A percentile compares a stretch with the other conserved stretches of the same genome.
Conservation (phyloP, 2,797 vertebrate genomes). For the Eremophila alpestris region DNA sequence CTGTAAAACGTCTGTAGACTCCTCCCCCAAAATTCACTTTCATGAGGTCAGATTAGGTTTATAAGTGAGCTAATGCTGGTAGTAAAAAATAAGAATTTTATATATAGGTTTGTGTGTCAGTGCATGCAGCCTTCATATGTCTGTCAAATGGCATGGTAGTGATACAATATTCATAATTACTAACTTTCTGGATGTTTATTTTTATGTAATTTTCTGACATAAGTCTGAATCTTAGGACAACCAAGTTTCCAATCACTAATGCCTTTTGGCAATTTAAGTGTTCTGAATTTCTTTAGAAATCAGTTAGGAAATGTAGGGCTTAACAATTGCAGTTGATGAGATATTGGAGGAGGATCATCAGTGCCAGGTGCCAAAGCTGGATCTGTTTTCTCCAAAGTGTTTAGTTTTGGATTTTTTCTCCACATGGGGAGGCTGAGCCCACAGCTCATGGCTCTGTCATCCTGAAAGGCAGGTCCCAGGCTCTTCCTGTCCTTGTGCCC, state of each 20-base stretch:
- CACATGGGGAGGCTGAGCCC: constrained; percentile 30
- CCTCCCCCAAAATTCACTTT: background rate
- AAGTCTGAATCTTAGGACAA: background rate
- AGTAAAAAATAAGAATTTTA: background rate
- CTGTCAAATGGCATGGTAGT: background rate
- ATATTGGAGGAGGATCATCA: background rate
- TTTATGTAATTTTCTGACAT: background rate
- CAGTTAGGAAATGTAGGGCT: background rate
- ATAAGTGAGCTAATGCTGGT: background rate
- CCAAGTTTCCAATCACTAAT: background rate
- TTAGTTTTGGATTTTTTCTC: background rate
- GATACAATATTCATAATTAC: background rate
- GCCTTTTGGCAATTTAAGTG: background rate
- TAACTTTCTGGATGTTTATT: background rate
- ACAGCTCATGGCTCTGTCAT: background rate
- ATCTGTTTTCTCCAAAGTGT: background rate
- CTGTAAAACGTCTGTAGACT: background rate
- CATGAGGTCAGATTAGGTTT: background rate
- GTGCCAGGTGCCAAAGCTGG: background rate
- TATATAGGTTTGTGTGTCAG: background rate
- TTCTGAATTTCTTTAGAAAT: background rate
- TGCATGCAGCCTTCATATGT: background rate
- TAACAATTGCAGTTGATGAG: background rate
- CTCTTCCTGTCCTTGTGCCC: background rate
- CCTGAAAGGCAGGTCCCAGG: background rate